Evolutionary conservation across 2,888 invertebrate genomes (phyloP).

Genomic region (Eumerus sabulonum): DNA sequence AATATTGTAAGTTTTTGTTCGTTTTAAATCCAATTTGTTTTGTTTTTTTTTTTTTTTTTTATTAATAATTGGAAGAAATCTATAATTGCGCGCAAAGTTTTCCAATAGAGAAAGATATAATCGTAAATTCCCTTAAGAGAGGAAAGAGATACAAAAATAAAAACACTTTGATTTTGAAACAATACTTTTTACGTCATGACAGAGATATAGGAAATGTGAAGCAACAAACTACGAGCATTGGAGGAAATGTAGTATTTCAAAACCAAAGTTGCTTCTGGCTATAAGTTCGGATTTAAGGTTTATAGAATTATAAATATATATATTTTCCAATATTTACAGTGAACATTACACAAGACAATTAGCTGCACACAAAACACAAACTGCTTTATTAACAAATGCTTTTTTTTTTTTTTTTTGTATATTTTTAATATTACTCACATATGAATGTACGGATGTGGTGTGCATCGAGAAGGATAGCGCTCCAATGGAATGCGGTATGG

Average conservation of each 20-base stretch:
- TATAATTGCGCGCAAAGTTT: constrained; percentile 39
- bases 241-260: constrained; percentile 24
- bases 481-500: constrained; percentile 44
- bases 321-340: constrained; percentile 66
- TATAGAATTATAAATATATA: constrained; percentile 36
- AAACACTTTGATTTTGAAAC: constrained; percentile 46
- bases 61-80: constrained; percentile 23
- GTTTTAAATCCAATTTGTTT: constrained; percentile 52
- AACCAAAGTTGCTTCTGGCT: constrained; percentile 37
- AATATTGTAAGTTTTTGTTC: constrained; percentile 65
- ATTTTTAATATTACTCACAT: constrained; percentile 43
- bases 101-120: background rate
- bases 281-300: constrained; percentile 9
- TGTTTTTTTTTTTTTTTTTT: constrained; percentile 16
- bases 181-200: too few species aligned
- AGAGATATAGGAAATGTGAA: constrained; percentile 13
- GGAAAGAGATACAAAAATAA: too few species aligned
- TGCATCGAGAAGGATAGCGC: constrained; percentile 9
- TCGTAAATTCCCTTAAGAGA: constrained; percentile 1
- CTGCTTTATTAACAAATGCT: constrained; percentile 37
- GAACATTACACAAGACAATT: constrained; percentile 61
- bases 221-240: constrained; percentile 15
- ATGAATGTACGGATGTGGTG: constrained; percentile 9
- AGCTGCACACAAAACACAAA: constrained; percentile 68
- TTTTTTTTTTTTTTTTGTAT: too few species aligned